phyloP scores from a whole-genome alignment of 2,113 vertebrate genomes.

The Hyaena hyaena region DNA sequence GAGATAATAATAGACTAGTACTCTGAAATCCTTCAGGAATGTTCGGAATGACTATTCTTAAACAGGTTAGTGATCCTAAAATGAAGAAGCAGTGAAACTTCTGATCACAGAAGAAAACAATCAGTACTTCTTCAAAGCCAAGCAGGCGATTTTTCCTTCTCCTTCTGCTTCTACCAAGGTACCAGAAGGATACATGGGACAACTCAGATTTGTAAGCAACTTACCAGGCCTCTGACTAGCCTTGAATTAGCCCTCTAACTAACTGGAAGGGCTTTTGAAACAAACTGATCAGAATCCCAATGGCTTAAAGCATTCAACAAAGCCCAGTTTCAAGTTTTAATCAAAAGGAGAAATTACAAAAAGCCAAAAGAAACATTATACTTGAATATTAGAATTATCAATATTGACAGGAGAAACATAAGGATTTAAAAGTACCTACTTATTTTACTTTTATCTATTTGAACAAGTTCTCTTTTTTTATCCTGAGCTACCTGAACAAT shows the following conservation, averaged over 20 bases:
- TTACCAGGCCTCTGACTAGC: background rate
- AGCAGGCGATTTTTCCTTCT: background rate
- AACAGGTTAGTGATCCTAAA: background rate
- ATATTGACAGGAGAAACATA: conserved; percentile 1
- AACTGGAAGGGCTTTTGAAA: conserved; percentile 14
- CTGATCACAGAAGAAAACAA: conserved; percentile 26
- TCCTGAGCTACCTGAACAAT: conserved; percentile 37
- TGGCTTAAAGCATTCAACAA: background rate
- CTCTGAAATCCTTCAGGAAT: background rate
- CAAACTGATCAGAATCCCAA: conserved; percentile 17
- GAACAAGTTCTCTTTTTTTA: conserved; percentile 33
- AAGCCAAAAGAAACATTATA: conserved; percentile 21
- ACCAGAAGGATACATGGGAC: background rate
- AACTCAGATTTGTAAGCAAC: background rate
- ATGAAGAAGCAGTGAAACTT: conserved; percentile 39
- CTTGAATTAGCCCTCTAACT: background rate
- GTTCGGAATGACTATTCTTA: background rate
- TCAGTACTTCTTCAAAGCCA: background rate
- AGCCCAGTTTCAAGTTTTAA: conserved; percentile 31
- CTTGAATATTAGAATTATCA: conserved; percentile 7
- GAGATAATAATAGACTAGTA: background rate
- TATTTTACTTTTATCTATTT: conserved; percentile 48
- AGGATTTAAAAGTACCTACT: conserved; percentile 11
- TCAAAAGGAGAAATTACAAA: conserved; percentile 40
- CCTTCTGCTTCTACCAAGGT: background rate